phyloP scores from a whole-genome alignment of 2,797 vertebrate genomes.

The Cetoscarus ocellatus region DNA sequence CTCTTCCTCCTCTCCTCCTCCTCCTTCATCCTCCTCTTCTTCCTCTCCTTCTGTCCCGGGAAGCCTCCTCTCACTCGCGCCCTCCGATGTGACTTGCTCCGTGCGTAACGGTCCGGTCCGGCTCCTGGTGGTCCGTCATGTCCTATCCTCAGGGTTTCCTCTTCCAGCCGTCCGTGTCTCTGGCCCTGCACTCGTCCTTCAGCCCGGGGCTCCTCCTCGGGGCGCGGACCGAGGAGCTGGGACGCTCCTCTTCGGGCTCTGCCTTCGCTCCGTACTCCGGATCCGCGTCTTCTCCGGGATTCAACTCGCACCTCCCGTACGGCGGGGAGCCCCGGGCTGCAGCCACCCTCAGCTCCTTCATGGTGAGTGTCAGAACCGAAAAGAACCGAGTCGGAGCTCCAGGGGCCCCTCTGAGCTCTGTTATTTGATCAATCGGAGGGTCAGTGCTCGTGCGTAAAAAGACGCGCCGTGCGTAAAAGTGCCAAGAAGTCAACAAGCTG shows the following conservation, averaged over 20 bases:
- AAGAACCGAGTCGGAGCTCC: not conserved
- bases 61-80: slow-evolving; percentile 19
- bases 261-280: slow-evolving; percentile 96
- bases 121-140: slow-evolving; percentile 81
- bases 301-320: slow-evolving; percentile 91
- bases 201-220: slow-evolving; percentile 90
- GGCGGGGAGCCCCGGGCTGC: slow-evolving; percentile 90
- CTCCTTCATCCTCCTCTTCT: not conserved
- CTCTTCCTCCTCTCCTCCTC: not conserved
- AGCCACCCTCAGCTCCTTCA: slow-evolving; percentile 89
- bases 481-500: not conserved
- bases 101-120: slow-evolving; percentile 39
- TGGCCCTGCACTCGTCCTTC: slow-evolving; percentile 92
- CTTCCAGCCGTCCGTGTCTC: slow-evolving; percentile 92
- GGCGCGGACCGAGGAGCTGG: slow-evolving; percentile 91
- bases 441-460: not conserved
- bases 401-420: no score
- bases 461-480: not conserved
- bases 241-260: slow-evolving; percentile 91
- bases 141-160: slow-evolving; percentile 95
- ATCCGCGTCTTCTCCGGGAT: slow-evolving; percentile 88
- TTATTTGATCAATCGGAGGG: no score
- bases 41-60: slow-evolving; percentile 1
- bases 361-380: slow-evolving; percentile 85
- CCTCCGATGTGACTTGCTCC: slow-evolving; percentile 51